phyloP scores from a whole-genome alignment of 2,888 invertebrate genomes.

The Cephalotes varians region DNA sequence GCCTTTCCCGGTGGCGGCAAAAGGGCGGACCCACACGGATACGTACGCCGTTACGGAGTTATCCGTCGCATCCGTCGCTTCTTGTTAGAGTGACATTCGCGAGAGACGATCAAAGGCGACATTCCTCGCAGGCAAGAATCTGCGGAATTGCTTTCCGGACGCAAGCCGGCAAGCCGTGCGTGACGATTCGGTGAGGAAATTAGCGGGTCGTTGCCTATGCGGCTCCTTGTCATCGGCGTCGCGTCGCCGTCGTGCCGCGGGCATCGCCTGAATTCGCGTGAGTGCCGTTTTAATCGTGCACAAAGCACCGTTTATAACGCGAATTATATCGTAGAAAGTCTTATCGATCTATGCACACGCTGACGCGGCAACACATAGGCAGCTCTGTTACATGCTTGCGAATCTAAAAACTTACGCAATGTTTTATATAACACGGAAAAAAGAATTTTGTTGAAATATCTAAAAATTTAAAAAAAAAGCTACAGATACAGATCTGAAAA shows the following conservation, averaged over 20 bases:
- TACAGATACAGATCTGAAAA: too few relatives aligned
- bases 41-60: slow-evolving; percentile 60
- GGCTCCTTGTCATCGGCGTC: slow-evolving; percentile 53
- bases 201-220: slow-evolving; percentile 67
- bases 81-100: slow-evolving; percentile 72
- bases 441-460: too few relatives aligned
- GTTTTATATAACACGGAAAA: background rate
- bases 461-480: too few relatives aligned
- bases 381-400: background rate
- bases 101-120: slow-evolving; percentile 77
- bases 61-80: slow-evolving; percentile 66
- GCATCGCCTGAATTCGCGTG: slow-evolving; percentile 49
- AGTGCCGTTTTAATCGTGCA: slow-evolving; percentile 47
- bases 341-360: slow-evolving; percentile 22
- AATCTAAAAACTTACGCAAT: background rate
- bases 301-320: slow-evolving; percentile 45
- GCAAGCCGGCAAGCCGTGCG: slow-evolving; percentile 70
- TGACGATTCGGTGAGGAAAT: slow-evolving; percentile 76
- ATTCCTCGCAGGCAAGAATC: slow-evolving; percentile 78
- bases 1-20: slow-evolving; percentile 44
- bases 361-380: background rate
- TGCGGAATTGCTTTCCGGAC: slow-evolving; percentile 77
- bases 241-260: slow-evolving; percentile 36
- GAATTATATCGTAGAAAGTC: slow-evolving; percentile 15
- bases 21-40: slow-evolving; percentile 61